Percentiles rank a stretch among this genome's conserved stretches.
These are phyloP conservation scores for Amorpha juglandis DNA, from an alignment of 2,888 invertebrate genomes.

Conservation along the genomic window DNA sequence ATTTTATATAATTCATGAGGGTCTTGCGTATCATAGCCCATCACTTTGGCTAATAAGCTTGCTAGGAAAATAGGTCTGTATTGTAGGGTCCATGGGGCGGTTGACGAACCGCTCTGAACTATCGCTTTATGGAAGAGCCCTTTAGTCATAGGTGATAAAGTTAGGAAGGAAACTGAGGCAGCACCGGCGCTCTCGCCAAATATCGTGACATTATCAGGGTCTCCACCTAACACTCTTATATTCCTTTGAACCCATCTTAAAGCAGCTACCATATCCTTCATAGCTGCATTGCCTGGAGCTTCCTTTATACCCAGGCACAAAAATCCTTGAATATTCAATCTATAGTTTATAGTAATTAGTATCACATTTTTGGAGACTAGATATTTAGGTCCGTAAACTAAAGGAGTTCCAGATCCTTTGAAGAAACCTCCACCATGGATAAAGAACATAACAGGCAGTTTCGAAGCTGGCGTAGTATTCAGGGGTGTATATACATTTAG, in stretches of 20 bases:
- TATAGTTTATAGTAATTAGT: slow-evolving; percentile 69
- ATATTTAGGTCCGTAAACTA: slow-evolving; percentile 66
- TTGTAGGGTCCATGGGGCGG: slow-evolving; percentile 65
- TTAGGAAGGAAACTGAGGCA: slow-evolving; percentile 63
- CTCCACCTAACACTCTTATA: slow-evolving; percentile 65
- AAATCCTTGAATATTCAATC: slow-evolving; percentile 70
- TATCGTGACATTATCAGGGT: slow-evolving; percentile 64
- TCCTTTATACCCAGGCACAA: slow-evolving; percentile 65
- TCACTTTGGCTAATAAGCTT: slow-evolving; percentile 60
- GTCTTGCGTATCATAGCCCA: slow-evolving; percentile 58
- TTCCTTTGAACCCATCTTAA: slow-evolving; percentile 66
- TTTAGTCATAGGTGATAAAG: slow-evolving; percentile 68
- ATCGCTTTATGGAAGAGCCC: slow-evolving; percentile 73
- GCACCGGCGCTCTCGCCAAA: slow-evolving; percentile 76
- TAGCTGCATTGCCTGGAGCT: slow-evolving; percentile 69
- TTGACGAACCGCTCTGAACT: slow-evolving; percentile 68
- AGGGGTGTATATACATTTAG: slow-evolving; percentile 68
- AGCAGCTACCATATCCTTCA: slow-evolving; percentile 71
- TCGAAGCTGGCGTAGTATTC: slow-evolving; percentile 36
- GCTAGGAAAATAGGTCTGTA: slow-evolving; percentile 62
- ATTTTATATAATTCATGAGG: slow-evolving; percentile 60
- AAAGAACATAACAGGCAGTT: slow-evolving; percentile 70
- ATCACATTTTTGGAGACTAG: slow-evolving; percentile 63
- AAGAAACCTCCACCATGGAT: slow-evolving; percentile 74
- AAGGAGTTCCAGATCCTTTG: slow-evolving; percentile 56